Evolutionary conservation across 1,140 invertebrate genomes (phyloP), one percentile per base, ranked within the genome.

Genomic region (Rhagoletis zephyria): DNA sequence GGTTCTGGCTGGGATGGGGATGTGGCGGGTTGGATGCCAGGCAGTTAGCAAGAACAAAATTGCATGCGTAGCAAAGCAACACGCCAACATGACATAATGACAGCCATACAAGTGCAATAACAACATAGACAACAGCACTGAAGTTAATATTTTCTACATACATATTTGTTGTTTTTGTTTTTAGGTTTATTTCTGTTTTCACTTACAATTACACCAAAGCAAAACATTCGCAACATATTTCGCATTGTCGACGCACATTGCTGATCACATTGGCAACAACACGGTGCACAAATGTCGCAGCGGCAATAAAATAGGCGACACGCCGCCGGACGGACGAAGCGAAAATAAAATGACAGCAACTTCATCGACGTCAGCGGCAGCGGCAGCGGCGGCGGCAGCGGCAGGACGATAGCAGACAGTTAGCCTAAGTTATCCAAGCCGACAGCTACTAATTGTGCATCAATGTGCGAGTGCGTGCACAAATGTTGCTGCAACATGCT

Each of bases 301-400:
- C n/a, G 81, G 81, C 81, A 59, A 85, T 85, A 85, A 85, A 85
- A 85, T 85, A 85, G 81, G 81, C 81, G 81, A 85, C 81, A 85
- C 51, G 51, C 81, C 40, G 51, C 42, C 81, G 81, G 51, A 85
- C 51, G 81, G 60, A n/a, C 70, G 14, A 1, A 63, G 61, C 61
- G 4, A n/a, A 63, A 14, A 56, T 56, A 56, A 56, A 56, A 56
- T 7, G 51, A 10, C 51, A 56, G 10, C 30, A 56, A 56, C 51
- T 56, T 56, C 10, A 56, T 10, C 0, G 5, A 56, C 51, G 51
- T 10, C 51, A 56, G 51, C 51, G 51, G 51, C 4, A 48, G 61
- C 6, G 67, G 45, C 19, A 81, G 74, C 48, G 16, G 19, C n/a
- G 14, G 9, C 9, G 74, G 16, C 10, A 42, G 10, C 74, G 16